Percentiles rank a stretch among this genome's conserved stretches.
Evolutionary conservation across 2,888 invertebrate genomes (phyloP).

Genomic region (Plusia festucae): DNA sequence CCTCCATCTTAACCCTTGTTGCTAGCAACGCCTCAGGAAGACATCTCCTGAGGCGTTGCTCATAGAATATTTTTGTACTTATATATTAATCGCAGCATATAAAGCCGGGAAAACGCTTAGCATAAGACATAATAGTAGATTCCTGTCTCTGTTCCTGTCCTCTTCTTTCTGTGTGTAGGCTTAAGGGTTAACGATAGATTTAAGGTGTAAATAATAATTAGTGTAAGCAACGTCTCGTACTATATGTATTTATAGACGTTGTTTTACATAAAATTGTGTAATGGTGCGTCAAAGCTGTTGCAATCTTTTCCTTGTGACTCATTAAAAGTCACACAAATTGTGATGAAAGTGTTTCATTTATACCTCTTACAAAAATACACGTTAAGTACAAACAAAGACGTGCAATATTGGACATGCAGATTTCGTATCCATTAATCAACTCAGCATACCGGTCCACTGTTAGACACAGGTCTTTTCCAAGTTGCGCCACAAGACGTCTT

Average conservation of each 20-base stretch:
- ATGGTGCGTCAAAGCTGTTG: neutral
- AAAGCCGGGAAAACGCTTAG: constrained; percentile 48
- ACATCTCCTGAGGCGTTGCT: constrained; percentile 33
- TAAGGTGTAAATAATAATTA: constrained; percentile 50
- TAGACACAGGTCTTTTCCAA: too few relatives aligned
- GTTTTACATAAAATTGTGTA: neutral
- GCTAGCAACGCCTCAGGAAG: constrained; percentile 46
- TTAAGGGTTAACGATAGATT: constrained; percentile 30
- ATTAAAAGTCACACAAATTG: constrained; percentile 5
- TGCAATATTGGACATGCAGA: neutral
- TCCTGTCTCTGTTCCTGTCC: constrained; percentile 41
- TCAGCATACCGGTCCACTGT: too few relatives aligned
- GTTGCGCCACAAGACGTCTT: too few relatives aligned
- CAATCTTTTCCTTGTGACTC: neutral
- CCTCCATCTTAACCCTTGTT: constrained; percentile 15
- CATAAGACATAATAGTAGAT: constrained; percentile 10
- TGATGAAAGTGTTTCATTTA: constrained; percentile 4
- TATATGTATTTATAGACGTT: constrained; percentile 27
- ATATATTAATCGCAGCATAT: constrained; percentile 16
- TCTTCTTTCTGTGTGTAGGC: constrained; percentile 45
- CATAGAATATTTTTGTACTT: constrained; percentile 50
- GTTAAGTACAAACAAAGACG: neutral
- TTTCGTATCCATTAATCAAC: too few relatives aligned
- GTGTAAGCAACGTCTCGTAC: constrained; percentile 35
- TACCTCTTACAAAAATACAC: neutral